A percentile compares a stretch with the other conserved stretches of the same genome.
Evolutionary conservation across 2,113 vertebrate genomes (phyloP).

Genomic region (Numenius arquata): DNA sequence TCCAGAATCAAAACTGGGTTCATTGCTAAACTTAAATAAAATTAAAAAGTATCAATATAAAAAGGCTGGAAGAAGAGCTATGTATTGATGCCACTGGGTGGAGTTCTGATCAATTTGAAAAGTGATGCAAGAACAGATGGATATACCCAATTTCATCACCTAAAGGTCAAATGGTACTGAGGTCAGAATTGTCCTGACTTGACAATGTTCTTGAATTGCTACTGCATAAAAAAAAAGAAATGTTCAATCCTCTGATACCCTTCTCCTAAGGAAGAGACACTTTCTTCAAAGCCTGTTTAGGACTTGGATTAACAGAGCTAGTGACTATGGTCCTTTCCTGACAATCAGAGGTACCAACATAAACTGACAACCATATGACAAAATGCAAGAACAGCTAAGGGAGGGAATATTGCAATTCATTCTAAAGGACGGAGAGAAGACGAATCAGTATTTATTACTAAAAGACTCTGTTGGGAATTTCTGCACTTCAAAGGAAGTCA

Average conservation of each 20-base stretch:
- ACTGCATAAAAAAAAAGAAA: background rate
- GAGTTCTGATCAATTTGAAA: background rate
- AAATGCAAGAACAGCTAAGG: background rate
- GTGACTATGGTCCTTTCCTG: background rate
- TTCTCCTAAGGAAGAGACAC: background rate
- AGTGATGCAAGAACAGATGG: background rate
- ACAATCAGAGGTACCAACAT: background rate
- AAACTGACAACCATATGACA: background rate
- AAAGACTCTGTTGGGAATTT: background rate
- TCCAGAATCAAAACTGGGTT: background rate
- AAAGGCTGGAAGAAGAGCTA: background rate
- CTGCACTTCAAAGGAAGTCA: background rate
- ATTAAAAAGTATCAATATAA: background rate
- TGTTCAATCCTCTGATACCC: background rate
- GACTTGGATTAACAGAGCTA: background rate
- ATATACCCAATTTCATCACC: background rate
- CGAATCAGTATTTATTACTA: conserved; percentile 51
- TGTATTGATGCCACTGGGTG: background rate
- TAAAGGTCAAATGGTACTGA: background rate
- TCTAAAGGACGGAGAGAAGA: background rate
- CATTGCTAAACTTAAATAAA: background rate
- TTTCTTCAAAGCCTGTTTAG: background rate
- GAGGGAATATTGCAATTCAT: background rate
- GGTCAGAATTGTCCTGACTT: background rate
- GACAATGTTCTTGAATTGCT: background rate